Evolutionary conservation across 30 jellyfish, hydroid and myxozoan genomes (phyloP).

Genomic region (Clytia hemisphaerica): DNA sequence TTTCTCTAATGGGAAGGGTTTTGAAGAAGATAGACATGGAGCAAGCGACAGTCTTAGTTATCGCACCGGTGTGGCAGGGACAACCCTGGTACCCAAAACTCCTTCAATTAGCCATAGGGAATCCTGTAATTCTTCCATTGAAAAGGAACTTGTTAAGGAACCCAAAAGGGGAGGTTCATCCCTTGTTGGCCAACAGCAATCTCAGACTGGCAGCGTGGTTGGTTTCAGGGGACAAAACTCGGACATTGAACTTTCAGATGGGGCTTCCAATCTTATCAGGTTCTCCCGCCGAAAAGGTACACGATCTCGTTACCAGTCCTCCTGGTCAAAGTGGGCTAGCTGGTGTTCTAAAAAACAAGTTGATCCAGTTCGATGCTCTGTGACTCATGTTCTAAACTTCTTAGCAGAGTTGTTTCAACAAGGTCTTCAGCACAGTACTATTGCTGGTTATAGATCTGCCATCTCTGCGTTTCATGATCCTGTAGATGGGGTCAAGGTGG

Average conservation of each 20-base stretch:
- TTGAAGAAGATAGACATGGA: conserved; percentile 12
- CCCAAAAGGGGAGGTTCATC: conserved; percentile 26
- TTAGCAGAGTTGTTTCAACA: conserved; percentile 17
- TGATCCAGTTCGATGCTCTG: conserved; percentile 27
- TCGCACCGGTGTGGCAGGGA: conserved; percentile 24
- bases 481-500: conserved; percentile 7
- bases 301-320: conserved; percentile 15
- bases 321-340: conserved; percentile 32
- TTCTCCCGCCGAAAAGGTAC: conserved; percentile 16
- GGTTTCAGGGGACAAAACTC: conserved; percentile 9
- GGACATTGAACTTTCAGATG: conserved; percentile 7
- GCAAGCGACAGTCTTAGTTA: neutral
- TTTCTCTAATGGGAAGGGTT: conserved; percentile 26
- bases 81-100: conserved; percentile 33
- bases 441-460: conserved; percentile 23
- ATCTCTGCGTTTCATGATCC: conserved; percentile 7
- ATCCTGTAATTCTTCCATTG: conserved; percentile 16
- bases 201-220: conserved; percentile 36
- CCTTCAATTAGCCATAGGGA: conserved; percentile 22
- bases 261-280: conserved; percentile 32
- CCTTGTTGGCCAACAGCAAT: conserved; percentile 9
- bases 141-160: conserved; percentile 3
- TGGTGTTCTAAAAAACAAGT: conserved; percentile 31
- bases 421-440: neutral
- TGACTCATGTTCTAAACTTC: conserved; percentile 1